Evolutionary conservation across 2,113 vertebrate genomes (phyloP).

Genomic region (Osmerus mordax): DNA sequence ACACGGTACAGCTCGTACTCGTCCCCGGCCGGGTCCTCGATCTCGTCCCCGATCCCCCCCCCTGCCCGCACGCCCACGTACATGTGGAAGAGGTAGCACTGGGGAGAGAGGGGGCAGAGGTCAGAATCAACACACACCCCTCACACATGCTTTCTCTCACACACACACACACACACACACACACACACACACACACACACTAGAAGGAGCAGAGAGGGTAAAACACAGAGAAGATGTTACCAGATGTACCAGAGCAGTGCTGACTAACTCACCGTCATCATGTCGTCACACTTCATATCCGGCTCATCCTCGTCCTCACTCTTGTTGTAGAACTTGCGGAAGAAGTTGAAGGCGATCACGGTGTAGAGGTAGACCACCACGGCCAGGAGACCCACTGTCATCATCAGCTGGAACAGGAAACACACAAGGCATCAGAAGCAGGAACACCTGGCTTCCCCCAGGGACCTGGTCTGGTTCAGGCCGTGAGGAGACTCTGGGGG

Average conservation of each 20-base stretch:
- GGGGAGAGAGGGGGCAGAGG: background rate
- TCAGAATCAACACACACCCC: background rate
- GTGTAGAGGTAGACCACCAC: conserved; percentile 94
- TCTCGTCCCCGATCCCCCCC: conserved; percentile 91
- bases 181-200: background rate
- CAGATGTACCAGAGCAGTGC: background rate
- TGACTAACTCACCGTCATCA: conserved; percentile 84
- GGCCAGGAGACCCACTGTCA: conserved; percentile 87
- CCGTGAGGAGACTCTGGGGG: no score
- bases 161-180: no score
- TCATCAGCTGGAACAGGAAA: conserved; percentile 75
- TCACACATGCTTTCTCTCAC: background rate
- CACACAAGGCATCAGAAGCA: background rate
- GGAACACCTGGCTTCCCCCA: no score
- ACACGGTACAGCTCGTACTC: conserved; percentile 91
- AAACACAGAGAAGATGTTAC: no score
- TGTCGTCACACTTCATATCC: conserved; percentile 94
- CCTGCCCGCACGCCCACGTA: conserved; percentile 91
- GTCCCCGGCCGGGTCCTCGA: conserved; percentile 89
- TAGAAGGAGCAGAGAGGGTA: no score
- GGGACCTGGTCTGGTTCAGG: no score
- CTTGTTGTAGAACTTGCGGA: conserved; percentile 96
- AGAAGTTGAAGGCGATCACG: conserved; percentile 92
- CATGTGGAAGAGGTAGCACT: conserved; percentile 97
- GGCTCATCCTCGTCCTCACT: conserved; percentile 90